A percentile compares a stretch with the other conserved stretches of the same genome.
Evolutionary conservation across 2,113 vertebrate species (phyloP).

Genomic region (Grammomys dolichurus): DNA sequence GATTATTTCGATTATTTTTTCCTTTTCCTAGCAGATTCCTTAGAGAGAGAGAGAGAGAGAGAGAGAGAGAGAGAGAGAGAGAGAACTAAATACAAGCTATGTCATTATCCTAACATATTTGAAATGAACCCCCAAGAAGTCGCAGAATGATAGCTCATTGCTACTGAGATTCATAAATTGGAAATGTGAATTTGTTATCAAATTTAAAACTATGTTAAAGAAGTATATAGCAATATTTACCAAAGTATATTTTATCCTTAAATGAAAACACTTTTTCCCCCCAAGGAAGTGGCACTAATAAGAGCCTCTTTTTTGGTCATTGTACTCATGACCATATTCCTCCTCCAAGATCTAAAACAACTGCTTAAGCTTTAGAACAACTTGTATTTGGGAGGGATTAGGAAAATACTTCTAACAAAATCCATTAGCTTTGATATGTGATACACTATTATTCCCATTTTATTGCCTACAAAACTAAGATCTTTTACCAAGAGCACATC

Average conservation of each 20-base stretch:
- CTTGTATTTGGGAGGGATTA: background rate
- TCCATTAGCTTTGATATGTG: slow-evolving; percentile 15
- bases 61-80: background rate
- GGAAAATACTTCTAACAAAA: slow-evolving; percentile 16
- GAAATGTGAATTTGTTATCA: slow-evolving; percentile 63
- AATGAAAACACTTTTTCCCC: background rate
- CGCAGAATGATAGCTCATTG: slow-evolving; percentile 59
- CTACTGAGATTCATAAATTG: slow-evolving; percentile 50
- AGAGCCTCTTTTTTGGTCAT: background rate
- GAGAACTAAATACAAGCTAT: slow-evolving; percentile 56
- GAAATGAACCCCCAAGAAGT: slow-evolving; percentile 52
- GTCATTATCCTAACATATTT: slow-evolving; percentile 35
- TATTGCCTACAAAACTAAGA: slow-evolving; percentile 63
- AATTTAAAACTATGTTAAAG: slow-evolving; percentile 59
- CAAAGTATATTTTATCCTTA: background rate
- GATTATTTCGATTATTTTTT: background rate
- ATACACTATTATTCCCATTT: slow-evolving; percentile 35
- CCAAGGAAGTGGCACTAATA: slow-evolving; percentile 3
- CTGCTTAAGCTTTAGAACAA: slow-evolving; percentile 4
- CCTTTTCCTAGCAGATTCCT: slow-evolving; percentile 40
- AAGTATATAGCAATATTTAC: slow-evolving; percentile 57
- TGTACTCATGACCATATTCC: background rate
- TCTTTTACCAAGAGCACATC: background rate
- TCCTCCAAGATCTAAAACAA: slow-evolving; percentile 12
- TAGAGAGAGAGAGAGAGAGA: slow-evolving; percentile 4